Percentiles rank a stretch among this genome's conserved stretches.
Evolutionary conservation across 2,113 vertebrate genomes (phyloP).

Genomic region (Athene cunicularia): DNA sequence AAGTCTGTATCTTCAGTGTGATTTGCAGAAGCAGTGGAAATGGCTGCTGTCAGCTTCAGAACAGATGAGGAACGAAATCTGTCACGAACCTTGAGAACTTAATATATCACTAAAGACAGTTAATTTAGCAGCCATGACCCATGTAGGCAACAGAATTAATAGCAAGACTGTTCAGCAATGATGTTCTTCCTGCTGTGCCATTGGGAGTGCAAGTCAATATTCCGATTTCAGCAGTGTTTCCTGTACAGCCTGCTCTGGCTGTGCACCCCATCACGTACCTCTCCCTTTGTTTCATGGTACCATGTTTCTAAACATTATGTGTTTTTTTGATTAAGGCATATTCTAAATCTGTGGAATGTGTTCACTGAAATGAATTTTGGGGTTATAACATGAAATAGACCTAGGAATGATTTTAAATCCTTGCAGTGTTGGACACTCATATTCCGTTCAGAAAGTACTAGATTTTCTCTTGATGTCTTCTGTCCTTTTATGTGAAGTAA

Average conservation of each 20-base stretch:
- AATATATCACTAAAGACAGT: conserved; percentile 78
- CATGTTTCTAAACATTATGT: background rate
- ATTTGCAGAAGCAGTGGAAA: conserved; percentile 39
- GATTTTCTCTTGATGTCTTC: background rate
- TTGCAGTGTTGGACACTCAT: background rate
- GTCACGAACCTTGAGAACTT: conserved; percentile 70
- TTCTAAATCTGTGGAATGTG: background rate
- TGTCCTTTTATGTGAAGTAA: background rate
- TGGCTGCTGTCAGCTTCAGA: conserved; percentile 54
- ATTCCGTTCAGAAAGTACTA: background rate
- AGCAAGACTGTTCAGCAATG: conserved; percentile 27
- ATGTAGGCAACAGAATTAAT: conserved; percentile 68
- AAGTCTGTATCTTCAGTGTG: background rate
- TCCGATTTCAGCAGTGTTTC: background rate
- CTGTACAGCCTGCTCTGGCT: background rate
- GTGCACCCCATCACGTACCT: background rate
- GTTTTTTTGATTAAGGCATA: background rate
- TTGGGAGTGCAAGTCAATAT: background rate
- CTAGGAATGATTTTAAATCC: background rate
- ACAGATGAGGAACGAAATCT: conserved; percentile 64
- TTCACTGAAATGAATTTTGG: background rate
- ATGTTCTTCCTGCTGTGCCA: background rate
- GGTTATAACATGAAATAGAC: background rate
- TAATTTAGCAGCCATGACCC: conserved; percentile 72
- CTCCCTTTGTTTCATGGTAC: background rate